These are phyloP conservation scores for Drosophila obscura DNA, from an alignment of 1,140 invertebrate species.

Conservation along the genomic window DNA sequence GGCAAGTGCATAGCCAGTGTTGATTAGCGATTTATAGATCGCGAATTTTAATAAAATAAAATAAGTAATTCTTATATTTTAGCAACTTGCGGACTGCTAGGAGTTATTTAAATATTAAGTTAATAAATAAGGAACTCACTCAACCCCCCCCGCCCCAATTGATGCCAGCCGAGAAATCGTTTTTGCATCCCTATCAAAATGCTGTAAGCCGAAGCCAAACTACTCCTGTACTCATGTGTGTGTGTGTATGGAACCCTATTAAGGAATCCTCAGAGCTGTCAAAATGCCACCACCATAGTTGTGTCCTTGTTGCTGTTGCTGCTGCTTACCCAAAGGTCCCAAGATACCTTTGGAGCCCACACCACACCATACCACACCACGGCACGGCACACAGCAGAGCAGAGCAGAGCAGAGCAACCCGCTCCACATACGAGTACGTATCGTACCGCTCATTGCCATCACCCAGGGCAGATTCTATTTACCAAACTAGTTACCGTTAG, in stretches of 20 bases:
- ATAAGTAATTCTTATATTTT: too few relatives aligned
- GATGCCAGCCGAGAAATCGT: too few relatives aligned
- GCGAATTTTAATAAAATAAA: too few relatives aligned
- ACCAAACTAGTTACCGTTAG: slow-evolving; percentile 78
- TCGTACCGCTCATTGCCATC: too few relatives aligned
- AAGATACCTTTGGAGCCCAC: slow-evolving; percentile 24
- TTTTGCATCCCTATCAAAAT: background rate
- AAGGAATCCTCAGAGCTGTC: slow-evolving; percentile 65
- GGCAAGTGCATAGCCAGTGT: slow-evolving; percentile 2
- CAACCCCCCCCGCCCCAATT: background rate
- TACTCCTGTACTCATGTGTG: slow-evolving; percentile 3
- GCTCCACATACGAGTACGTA: too few relatives aligned
- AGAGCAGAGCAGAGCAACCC: too few relatives aligned
- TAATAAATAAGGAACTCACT: too few relatives aligned
- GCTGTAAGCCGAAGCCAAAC: slow-evolving; percentile 29
- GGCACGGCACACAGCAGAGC: too few relatives aligned
- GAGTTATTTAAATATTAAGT: too few relatives aligned
- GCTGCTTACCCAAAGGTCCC: slow-evolving; percentile 43
- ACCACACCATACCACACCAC: slow-evolving; percentile 1
- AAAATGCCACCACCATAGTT: slow-evolving; percentile 61
- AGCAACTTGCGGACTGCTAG: too few relatives aligned
- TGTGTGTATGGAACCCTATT: slow-evolving; percentile 6
- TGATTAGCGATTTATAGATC: too few relatives aligned
- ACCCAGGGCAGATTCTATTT: slow-evolving; percentile 64
- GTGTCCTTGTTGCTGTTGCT: slow-evolving; percentile 39